phyloP scores from a whole-genome alignment of 2,797 vertebrate species.

The Cirrhinus mrigala region DNA sequence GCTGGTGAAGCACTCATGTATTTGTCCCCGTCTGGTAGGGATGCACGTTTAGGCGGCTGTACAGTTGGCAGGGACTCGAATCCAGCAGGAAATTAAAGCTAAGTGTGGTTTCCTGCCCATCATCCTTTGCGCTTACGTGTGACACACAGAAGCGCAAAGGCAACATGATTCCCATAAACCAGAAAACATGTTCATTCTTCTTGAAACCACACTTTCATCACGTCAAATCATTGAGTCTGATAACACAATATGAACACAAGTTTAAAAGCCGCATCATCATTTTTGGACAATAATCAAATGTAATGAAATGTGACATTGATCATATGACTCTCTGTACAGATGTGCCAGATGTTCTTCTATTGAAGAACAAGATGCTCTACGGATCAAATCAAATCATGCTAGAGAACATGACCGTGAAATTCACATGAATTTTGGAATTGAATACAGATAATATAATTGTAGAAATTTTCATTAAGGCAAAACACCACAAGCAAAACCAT shows the following conservation, averaged over 20 bases:
- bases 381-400: not conserved
- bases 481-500: too few species aligned
- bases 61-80: conserved; percentile 13
- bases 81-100: conserved; percentile 41
- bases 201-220: not conserved
- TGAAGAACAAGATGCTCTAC: not conserved
- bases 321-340: not conserved
- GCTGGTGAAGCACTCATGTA: not conserved
- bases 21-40: not conserved
- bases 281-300: not conserved
- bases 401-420: not conserved
- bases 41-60: not conserved
- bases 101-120: conserved; percentile 35
- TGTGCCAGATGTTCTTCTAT: not conserved
- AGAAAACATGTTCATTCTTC: not conserved
- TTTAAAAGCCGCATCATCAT: not conserved
- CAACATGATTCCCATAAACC: not conserved
- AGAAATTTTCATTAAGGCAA: too few species aligned
- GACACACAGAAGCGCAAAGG: not conserved
- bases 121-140: conserved; percentile 2
- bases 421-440: too few species aligned
- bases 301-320: not conserved
- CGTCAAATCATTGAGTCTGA: not conserved
- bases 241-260: not conserved
- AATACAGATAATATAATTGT: too few species aligned